Evolutionary conservation across 2,797 vertebrate species (phyloP), one percentile per base, ranked within the genome.

Genomic region (Phataginus tricuspis): DNA sequence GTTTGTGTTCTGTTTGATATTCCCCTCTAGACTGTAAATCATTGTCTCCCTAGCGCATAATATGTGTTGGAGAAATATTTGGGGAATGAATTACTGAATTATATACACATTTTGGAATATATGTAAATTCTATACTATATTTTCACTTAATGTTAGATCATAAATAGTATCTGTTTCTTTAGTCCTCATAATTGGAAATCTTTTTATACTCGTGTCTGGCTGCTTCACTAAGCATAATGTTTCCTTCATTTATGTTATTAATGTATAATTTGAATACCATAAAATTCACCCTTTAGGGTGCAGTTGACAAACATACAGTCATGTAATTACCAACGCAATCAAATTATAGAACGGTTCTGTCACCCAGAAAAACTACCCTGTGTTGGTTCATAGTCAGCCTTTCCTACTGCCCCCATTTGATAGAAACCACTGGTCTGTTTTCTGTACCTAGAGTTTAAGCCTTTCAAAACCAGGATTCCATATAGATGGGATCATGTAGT

Each of bases 1-100:
- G 39, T 91, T 61, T 82, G 34, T 92, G 69, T 86, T 86, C 64
- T 68, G 18, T 86, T 71, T 86, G 31, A 49, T 79, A 78, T 86
- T 0, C n/a, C 42, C 39, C 53, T 79, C 64, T 71, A 63, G 53
- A 25, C 79, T 86, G 10, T 79, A 63, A 53, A 39, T 51, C 25
- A 59, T 42, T 59, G 31, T 61, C 86, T 42, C 21, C n/a, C n/a
- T 61, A 93, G 42, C 53, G 31, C 42, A 80, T 77, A 61, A 63
- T 29, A 69, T 69, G 15, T 75, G 19, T 53, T 79, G 57, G 53
- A 51, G 74, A 86, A 78, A 80, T 61, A 93, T 63, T 51, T 63
- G 42, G 64, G 55, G 53, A 51, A 19, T 78, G 55, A 80, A 63
- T 87, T 64, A 61, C 53, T 79, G 37, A 86, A 57, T 37, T 31